Percentiles rank a stretch among this genome's conserved stretches.
Evolutionary conservation across 2,888 invertebrate genomes (phyloP).

Genomic region (Lagria hirta): DNA sequence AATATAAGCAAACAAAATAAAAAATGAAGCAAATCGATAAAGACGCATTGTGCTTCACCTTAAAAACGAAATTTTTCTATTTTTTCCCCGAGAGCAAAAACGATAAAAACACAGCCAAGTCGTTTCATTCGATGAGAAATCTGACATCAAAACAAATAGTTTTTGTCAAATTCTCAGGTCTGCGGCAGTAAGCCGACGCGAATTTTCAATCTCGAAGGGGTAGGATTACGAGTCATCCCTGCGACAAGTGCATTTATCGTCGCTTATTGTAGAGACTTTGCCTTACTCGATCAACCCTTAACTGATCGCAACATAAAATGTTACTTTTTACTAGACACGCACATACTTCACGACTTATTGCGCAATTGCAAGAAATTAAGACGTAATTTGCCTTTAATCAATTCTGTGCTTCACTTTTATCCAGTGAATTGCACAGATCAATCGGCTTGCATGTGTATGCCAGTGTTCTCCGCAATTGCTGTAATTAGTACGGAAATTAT

Average conservation of each 20-base stretch:
- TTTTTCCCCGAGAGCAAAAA: constrained; percentile 17
- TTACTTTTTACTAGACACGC: too few species aligned
- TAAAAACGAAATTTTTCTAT: constrained; percentile 21
- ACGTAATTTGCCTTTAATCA: too few species aligned
- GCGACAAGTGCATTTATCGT: constrained; percentile 17
- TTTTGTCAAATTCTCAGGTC: constrained; percentile 28
- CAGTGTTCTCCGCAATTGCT: too few species aligned
- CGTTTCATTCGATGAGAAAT: constrained; percentile 27
- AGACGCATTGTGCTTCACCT: constrained; percentile 11
- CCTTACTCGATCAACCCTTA: constrained; percentile 12
- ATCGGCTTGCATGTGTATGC: too few species aligned
- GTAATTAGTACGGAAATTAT: too few species aligned
- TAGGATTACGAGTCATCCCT: constrained; percentile 6
- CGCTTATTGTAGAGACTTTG: constrained; percentile 16
- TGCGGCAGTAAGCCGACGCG: constrained; percentile 7
- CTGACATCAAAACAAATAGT: constrained; percentile 38
- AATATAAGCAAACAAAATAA: constrained; percentile 2
- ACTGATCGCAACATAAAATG: too few species aligned
- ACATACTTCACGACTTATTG: too few species aligned
- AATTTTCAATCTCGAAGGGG: constrained; percentile 13
- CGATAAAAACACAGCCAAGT: constrained; percentile 22
- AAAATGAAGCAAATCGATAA: constrained; percentile 12
- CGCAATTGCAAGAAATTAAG: too few species aligned
- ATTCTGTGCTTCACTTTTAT: too few species aligned
- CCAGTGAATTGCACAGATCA: too few species aligned